Evolutionary conservation across 2,113 vertebrate species (phyloP), one percentile per base, ranked within the genome.

Genomic region (Nannospalax galili): DNA sequence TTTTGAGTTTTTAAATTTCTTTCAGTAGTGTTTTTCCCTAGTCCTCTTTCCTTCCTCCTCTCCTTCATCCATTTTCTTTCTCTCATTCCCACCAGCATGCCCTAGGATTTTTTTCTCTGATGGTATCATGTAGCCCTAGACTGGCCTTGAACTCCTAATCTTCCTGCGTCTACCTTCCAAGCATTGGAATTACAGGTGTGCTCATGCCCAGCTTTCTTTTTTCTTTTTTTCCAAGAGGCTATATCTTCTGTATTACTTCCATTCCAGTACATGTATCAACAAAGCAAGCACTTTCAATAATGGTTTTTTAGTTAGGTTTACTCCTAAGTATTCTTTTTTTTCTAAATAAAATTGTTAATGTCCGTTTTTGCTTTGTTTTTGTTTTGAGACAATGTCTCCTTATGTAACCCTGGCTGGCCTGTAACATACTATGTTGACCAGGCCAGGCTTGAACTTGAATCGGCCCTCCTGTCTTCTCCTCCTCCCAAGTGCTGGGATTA

Each of bases 241-340:
- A 58, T 69, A 48, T 58, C 45, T 80, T 12, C 45, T 58, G 5
- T 30, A 2, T 87, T 22, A 81, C 52, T 87, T 22, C 5, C 26
- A 72, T 56, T 87, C 56, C 56, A 60, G 56, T 26, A 58, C 35
- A 58, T 87, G 35, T 40, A 87, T 26, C 73, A 26, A 26, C 26
- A 28, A 40, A 73, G 28, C 30, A 73, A 42, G 26, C 17, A 26
- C 30, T 64, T 64, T 45, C 37, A 45, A 28, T 20, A 64, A 9
- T 24, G 5, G 42, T 77, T 89, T 64, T n/a, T 87, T 56, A 56
- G 24, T 37, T 75, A 73, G 14, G 6, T 86, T 93, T 88, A 88
- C 67, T 89, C 30, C 62, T 64, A 19, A 93, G 5, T 85, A 26
- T 74, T 67, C 24, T 92, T 93, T 93, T 56, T 89, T 22, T 86